Conservation (phyloP, 2,113 vertebrate genomes). For the Phyllostomus discolor region DNA sequence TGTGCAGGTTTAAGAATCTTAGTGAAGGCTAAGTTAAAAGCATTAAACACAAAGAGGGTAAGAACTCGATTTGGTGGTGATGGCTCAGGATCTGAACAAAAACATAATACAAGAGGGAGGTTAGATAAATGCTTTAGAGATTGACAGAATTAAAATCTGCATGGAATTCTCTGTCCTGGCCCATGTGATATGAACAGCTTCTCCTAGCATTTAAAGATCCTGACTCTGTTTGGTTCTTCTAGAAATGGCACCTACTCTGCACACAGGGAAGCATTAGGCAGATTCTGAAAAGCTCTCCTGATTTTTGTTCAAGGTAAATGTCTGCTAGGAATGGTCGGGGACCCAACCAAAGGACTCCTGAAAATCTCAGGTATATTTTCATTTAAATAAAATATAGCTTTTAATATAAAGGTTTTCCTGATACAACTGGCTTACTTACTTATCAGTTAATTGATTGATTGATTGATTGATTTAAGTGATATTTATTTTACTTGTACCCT, state of each 20-base stretch:
- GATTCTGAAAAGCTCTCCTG: background rate
- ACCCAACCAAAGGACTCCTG: background rate
- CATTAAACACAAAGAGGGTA: background rate
- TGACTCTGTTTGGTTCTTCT: background rate
- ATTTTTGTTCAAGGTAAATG: background rate
- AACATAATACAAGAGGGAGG: background rate
- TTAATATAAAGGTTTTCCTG: background rate
- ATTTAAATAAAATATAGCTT: background rate
- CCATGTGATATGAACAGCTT: background rate
- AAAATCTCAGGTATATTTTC: background rate
- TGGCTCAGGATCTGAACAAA: background rate
- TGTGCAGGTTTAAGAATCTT: background rate
- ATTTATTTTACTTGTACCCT: background rate
- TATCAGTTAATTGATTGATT: background rate
- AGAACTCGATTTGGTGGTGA: background rate
- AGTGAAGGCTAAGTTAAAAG: background rate
- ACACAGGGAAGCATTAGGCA: background rate
- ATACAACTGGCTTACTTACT: background rate
- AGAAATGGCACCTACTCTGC: background rate
- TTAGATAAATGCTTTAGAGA: background rate
- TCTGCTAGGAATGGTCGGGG: background rate
- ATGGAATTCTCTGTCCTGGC: background rate
- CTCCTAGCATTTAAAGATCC: background rate
- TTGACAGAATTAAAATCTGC: background rate
- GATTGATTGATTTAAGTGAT: background rate